phyloP scores from a whole-genome alignment of 2,113 vertebrate species.

The Malaclemys terrapin region DNA sequence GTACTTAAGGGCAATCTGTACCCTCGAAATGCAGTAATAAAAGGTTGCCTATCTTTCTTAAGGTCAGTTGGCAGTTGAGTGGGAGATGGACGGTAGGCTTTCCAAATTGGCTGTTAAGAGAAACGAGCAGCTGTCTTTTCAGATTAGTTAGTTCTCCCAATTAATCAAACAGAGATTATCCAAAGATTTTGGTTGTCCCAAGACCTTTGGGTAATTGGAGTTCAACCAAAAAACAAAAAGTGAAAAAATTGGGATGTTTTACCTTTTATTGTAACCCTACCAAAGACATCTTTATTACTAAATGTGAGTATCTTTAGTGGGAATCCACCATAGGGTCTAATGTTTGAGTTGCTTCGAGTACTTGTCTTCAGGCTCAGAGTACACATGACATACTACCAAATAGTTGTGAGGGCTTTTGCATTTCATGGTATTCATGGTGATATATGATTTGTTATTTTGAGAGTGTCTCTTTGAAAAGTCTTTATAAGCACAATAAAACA shows the following conservation, averaged over 20 bases:
- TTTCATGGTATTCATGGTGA: slow-evolving; percentile 27
- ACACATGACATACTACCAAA: slow-evolving; percentile 7
- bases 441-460: slow-evolving; percentile 57
- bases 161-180: not conserved
- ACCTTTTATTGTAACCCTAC: not conserved
- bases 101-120: not conserved
- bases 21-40: not conserved
- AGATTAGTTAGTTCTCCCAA: not conserved
- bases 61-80: not conserved
- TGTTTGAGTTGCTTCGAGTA: not conserved
- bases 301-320: not conserved
- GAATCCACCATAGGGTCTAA: not conserved
- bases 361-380: slow-evolving; percentile 12
- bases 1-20: not conserved
- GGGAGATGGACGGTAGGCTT: not conserved
- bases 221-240: not conserved
- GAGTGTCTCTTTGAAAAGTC: slow-evolving; percentile 26
- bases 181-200: not conserved
- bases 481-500: slow-evolving; percentile 23
- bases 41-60: not conserved
- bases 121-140: not conserved
- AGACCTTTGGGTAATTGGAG: not conserved
- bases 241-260: not conserved
- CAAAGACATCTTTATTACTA: not conserved
- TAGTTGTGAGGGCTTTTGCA: slow-evolving; percentile 1